Evolutionary conservation across 1,140 invertebrate species (phyloP), one percentile per base, ranked within the genome.

Genomic region (Drosophila sp.): DNA sequence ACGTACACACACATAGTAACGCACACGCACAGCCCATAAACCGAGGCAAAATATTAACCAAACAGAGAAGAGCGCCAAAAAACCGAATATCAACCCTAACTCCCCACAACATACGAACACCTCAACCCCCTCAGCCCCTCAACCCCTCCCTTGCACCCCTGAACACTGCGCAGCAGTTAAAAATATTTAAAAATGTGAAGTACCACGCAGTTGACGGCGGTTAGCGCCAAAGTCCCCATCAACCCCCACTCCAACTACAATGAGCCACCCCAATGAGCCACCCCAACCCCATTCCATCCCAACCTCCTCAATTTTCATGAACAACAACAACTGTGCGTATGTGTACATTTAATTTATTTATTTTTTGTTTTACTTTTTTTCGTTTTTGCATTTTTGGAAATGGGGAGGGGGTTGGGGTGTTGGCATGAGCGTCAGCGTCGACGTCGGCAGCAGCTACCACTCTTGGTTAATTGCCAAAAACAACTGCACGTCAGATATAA

Each of bases 381-480:
- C 38, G 11, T 27, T 61, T 36, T 53, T 21, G 21, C 50, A 53
- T 34, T 53, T 53, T 53, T 53, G 29, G 53, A 11, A 1, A 18
- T 11, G 13, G 18, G 21, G 16, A 5, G 11, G 9, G 16, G 6
- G 7, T 7, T 16, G 48, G 27, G 36, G 9, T 0, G 13, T 18
- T 2, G 18, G 29, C n/a, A n/a, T 1, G 50, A 9, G 16, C 14
- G 45, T 46, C 4, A 5, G 34, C 51, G 51, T 29, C 50, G 29
- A 18, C 34, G 16, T 5, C 7, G 13, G 18, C 7, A 46, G 25
- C 46, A 75, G 71, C 72, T 58, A 71, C 66, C 81, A 78, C 82
- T 79, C 72, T 74, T 82, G 83, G 83, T 87, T 87, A 87, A 87
- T 87, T 87, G 83, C 83, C 83, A 87, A 89, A 87, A 87, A 87